Conservation (phyloP, 2,797 vertebrate species). For the Leucoraja ocellata region DNA sequence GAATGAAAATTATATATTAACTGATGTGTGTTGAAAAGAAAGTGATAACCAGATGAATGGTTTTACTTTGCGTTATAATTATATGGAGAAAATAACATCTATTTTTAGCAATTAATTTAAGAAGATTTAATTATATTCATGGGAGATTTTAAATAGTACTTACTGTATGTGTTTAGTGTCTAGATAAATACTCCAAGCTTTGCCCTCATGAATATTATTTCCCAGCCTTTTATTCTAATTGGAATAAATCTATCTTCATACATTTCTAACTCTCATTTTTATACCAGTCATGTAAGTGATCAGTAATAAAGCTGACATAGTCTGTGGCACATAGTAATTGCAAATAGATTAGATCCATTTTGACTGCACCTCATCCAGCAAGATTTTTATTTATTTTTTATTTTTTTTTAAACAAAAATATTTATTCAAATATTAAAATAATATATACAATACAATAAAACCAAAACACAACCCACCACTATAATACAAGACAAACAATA, state of each 20-base stretch:
- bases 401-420: no score
- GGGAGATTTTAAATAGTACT: slow-evolving; percentile 17
- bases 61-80: neutral
- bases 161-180: neutral
- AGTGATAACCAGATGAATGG: neutral
- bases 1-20: slow-evolving; percentile 24
- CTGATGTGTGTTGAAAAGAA: neutral
- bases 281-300: neutral
- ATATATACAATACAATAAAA: no score
- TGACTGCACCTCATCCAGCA: neutral
- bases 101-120: slow-evolving; percentile 21
- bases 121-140: slow-evolving; percentile 11
- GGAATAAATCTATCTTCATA: neutral
- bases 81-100: neutral
- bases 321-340: neutral
- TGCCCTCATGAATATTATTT: slow-evolving; percentile 19
- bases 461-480: no score
- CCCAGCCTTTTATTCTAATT: slow-evolving; percentile 12
- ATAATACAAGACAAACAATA: no score
- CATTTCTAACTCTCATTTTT: neutral
- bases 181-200: neutral
- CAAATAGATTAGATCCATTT: neutral
- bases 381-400: no score
- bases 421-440: no score
- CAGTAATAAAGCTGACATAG: slow-evolving; percentile 7